phyloP scores from a whole-genome alignment of 2,113 vertebrate genomes.

The Ursus arctos region DNA sequence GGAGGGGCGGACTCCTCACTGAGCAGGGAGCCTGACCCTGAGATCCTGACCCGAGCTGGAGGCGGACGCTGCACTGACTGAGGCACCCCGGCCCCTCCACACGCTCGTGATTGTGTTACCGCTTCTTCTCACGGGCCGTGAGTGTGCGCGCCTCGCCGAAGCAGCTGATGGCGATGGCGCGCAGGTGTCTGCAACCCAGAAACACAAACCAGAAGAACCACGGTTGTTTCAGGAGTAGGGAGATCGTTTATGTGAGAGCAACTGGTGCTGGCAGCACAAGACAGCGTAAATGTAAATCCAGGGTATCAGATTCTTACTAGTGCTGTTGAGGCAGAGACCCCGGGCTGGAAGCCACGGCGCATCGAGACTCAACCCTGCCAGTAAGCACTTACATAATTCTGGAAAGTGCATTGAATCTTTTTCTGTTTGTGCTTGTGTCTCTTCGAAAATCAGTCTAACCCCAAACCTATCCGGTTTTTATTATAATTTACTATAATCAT shows the following conservation, averaged over 20 bases:
- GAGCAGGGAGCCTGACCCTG: background rate
- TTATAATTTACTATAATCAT: background rate
- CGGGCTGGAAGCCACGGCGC: background rate
- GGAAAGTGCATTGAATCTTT: background rate
- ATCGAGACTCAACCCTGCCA: background rate
- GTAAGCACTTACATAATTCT: background rate
- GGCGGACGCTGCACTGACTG: background rate
- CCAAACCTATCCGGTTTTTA: background rate
- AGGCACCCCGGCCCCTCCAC: background rate
- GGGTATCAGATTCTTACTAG: background rate
- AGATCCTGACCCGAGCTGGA: background rate
- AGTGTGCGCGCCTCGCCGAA: background rate
- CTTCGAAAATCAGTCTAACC: background rate
- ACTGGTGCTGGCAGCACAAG: background rate
- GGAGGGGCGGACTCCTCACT: too few relatives aligned
- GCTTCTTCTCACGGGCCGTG: background rate
- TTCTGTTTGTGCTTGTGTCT: background rate
- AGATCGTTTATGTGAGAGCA: background rate
- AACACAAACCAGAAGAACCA: background rate
- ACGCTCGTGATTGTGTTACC: background rate
- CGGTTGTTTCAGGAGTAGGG: background rate
- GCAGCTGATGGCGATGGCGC: fast-evolving
- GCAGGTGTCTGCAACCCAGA: background rate
- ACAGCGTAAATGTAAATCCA: background rate
- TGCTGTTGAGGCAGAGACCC: background rate